Base-by-base conservation (phyloP, 2,113 vertebrate genomes). In the Trematomus loennbergii region DNA sequence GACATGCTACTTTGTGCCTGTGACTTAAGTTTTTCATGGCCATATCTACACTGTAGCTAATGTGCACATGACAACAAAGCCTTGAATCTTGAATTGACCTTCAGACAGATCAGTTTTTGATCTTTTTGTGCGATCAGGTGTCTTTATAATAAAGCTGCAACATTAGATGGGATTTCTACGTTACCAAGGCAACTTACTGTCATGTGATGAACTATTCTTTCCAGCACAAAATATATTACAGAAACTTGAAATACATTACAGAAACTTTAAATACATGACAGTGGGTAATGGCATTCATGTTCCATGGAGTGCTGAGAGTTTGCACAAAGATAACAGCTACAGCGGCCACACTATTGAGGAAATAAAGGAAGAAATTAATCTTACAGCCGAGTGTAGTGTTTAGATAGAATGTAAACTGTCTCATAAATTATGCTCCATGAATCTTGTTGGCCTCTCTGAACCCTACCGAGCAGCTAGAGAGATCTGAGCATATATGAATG, bases 111-210 rank as follows among this genome's bases (percentile, higher is more conserved):
- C 16, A 55, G 0, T 0, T 22, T 59, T 22, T 59, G 75, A 72
- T 77, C 55, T 54, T 16, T 60, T 20, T 40, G 3, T 67, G 20
- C 5, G 12, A 60, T 10, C 58, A 69, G 43, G 59, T 73, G 53
- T 57, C 45, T 76, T 78, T 58, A n/a, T 13, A 61, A 64, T 55
- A 55, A 45, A 72, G 49, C 65, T n/a, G 18, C 33, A 55, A 12
- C 52, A 15, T 76, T 59, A 36, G 52, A 78, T 65, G 16, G 16
- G 76, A 50, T 59, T 22, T 17, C 45, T 62, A 49, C 40, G 54
- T 50, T 43, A 5, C 48, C 0, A 7, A 50, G 40, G 49, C 48
- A 15, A 61, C 76, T 54, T 29, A 43, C 11, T 73, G 52, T 18
- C 49, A 49, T 75, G 25, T 33, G 18, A n/a, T 17, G 13, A 52